Conservation (phyloP, 2,888 invertebrate genomes). For the Exephanes ischioxanthus region DNA sequence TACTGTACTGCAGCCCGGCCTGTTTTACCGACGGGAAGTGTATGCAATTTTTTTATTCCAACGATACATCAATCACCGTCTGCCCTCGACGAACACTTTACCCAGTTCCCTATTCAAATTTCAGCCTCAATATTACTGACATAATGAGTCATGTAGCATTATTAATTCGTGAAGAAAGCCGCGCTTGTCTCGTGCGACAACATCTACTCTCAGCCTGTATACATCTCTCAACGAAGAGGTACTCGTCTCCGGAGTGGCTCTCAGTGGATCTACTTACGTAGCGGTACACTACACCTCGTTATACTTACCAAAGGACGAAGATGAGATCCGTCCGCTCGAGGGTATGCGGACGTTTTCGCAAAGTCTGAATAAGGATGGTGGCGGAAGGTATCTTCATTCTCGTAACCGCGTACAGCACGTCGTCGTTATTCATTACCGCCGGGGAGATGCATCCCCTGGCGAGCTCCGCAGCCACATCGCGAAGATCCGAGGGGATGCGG, state of each 20-base stretch:
- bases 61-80: neutral
- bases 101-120: conserved; percentile 7
- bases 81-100: neutral
- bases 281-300: conserved; percentile 41
- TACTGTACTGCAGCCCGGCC: neutral
- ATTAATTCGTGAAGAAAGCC: neutral
- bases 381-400: conserved; percentile 20
- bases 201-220: neutral
- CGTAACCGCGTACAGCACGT: neutral
- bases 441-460: conserved; percentile 23
- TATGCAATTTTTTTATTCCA: neutral
- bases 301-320: conserved; percentile 41
- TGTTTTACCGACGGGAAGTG: neutral
- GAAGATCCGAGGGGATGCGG: conserved; percentile 25
- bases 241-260: conserved; percentile 55
- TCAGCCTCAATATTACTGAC: neutral
- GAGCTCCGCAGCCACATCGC: neutral
- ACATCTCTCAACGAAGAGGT: conserved; percentile 45
- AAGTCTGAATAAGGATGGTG: conserved; percentile 40
- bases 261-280: conserved; percentile 48
- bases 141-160: neutral
- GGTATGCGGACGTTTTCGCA: conserved; percentile 48
- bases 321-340: conserved; percentile 54
- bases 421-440: conserved; percentile 45
- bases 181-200: neutral